Percentiles rank a stretch among this genome's conserved stretches.
phyloP scores from a whole-genome alignment of 1,140 invertebrate species.

The Stegodyphus dumicola region DNA sequence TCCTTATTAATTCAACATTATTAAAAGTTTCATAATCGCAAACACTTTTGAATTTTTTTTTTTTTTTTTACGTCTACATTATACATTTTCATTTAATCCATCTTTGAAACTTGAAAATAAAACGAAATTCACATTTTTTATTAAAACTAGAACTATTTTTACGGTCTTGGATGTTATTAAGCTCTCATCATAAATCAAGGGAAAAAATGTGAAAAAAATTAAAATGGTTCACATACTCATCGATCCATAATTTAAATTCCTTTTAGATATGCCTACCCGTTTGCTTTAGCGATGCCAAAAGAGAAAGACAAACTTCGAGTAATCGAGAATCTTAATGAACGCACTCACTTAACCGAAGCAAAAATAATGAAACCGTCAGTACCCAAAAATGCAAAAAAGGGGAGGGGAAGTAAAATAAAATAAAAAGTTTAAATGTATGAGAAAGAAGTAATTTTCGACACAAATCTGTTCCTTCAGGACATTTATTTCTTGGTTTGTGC shows the following conservation, averaged over 20 bases:
- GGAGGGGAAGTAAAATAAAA: background rate
- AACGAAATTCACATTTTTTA: too few relatives aligned
- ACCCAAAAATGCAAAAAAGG: background rate
- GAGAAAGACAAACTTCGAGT: slow-evolving; percentile 4
- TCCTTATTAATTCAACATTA: too few relatives aligned
- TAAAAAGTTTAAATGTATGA: background rate
- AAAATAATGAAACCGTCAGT: slow-evolving; percentile 30
- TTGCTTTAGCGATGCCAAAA: background rate
- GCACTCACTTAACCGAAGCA: slow-evolving; percentile 24
- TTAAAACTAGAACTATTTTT: too few relatives aligned
- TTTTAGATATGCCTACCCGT: slow-evolving; percentile 3
- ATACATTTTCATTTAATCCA: too few relatives aligned
- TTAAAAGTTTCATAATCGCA: too few relatives aligned
- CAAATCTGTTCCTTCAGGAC: background rate
- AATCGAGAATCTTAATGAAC: slow-evolving; percentile 32
- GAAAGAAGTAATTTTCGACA: slow-evolving; percentile 6
- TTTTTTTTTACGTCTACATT: too few relatives aligned
- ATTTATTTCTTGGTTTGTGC: slow-evolving; percentile 1
- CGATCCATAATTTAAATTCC: background rate
- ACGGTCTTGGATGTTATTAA: too few relatives aligned
- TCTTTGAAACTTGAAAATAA: too few relatives aligned
- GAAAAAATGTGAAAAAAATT: too few relatives aligned
- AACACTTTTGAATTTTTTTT: too few relatives aligned
- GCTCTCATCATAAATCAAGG: too few relatives aligned
- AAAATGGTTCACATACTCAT: too few relatives aligned